Conservation (phyloP, 1,140 invertebrate species). For the Caenorhabditis brenneri region DNA sequence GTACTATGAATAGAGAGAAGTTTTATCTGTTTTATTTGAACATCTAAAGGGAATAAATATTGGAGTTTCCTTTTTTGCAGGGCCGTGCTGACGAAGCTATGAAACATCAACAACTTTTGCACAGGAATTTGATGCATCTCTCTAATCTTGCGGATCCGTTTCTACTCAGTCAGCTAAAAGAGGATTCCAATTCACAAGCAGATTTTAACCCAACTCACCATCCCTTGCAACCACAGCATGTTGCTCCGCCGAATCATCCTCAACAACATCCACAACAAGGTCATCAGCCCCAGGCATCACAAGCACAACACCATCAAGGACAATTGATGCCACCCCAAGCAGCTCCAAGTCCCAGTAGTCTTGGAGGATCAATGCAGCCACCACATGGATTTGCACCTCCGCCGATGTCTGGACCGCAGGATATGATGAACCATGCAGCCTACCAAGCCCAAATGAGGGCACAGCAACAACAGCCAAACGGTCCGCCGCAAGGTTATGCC, state of each 20-base stretch:
- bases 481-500: not conserved
- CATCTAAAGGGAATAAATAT: too few species aligned
- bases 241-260: not conserved
- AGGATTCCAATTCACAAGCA: not conserved
- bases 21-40: too few species aligned
- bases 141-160: constrained; percentile 61
- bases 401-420: not conserved
- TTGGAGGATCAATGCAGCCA: not conserved
- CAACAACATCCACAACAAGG: not conserved
- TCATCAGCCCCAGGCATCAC: not conserved
- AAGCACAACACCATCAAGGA: not conserved
- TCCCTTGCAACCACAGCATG: not conserved
- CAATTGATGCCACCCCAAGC: constrained; percentile 41
- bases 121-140: constrained; percentile 65
- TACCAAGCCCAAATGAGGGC: constrained; percentile 14
- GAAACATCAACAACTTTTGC: constrained; percentile 65
- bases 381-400: constrained; percentile 20
- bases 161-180: constrained; percentile 25
- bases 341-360: not conserved
- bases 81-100: constrained; percentile 50
- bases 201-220: not conserved
- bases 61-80: too few species aligned
- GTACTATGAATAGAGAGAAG: too few species aligned
- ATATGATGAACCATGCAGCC: constrained; percentile 13
- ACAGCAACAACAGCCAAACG: constrained; percentile 30